Evolutionary conservation across 64 coral and sea anemone genomes (phyloP).

Genomic region (Dendronephthya gigantea): DNA sequence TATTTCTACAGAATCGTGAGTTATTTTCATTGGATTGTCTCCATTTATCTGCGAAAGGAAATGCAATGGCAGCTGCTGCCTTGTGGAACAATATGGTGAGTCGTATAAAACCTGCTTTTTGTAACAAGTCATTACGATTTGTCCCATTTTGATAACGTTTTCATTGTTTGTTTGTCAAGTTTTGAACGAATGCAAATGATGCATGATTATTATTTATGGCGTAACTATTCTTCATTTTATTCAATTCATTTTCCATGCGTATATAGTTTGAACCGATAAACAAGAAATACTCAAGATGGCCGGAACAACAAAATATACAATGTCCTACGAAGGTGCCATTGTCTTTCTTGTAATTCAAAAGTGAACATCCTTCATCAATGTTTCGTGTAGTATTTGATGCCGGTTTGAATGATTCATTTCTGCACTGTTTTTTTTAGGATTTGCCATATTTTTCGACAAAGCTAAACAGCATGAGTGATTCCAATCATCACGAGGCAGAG

Average conservation of each 20-base stretch:
- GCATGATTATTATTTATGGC: background rate
- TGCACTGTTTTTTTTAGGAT: background rate
- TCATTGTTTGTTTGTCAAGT: no score
- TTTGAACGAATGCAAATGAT: background rate
- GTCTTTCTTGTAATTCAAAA: background rate
- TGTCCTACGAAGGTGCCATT: background rate
- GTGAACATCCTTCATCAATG: background rate
- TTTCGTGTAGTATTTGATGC: no score
- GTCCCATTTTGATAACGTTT: no score
- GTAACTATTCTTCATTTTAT: background rate
- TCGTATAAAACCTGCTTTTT: no score
- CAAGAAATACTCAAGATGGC: background rate
- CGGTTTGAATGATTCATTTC: no score
- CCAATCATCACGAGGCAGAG: background rate
- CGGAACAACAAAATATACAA: background rate
- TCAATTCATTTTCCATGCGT: background rate
- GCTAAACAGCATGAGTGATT: slow-evolving; percentile 43
- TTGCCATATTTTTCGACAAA: slow-evolving; percentile 55
- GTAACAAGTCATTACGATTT: no score
- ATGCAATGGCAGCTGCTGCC: slow-evolving; percentile 60
- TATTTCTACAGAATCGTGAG: slow-evolving; percentile 44
- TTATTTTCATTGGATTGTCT: slow-evolving; percentile 75
- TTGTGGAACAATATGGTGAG: slow-evolving; percentile 89
- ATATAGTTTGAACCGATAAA: background rate
- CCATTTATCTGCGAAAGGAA: slow-evolving; percentile 63